phyloP scores from a whole-genome alignment of 2,888 invertebrate species.

The Andrena chrysosceles region DNA sequence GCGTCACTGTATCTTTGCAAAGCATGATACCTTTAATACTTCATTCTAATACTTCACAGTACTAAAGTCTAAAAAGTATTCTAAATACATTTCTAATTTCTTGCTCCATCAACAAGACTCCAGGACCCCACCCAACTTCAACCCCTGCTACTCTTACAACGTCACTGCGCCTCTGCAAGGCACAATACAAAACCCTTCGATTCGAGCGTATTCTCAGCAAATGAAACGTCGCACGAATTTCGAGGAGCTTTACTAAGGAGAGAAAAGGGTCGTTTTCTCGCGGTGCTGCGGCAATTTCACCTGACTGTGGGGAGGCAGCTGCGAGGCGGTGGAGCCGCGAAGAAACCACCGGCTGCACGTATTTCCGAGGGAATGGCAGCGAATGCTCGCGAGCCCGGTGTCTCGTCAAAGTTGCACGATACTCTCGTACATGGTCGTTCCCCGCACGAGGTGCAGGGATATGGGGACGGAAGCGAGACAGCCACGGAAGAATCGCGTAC shows the following conservation, averaged over 20 bases:
- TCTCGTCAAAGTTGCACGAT: slow-evolving; percentile 68
- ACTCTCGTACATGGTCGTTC: slow-evolving; percentile 51
- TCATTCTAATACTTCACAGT: too few species aligned
- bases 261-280: slow-evolving; percentile 23
- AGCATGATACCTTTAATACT: too few species aligned
- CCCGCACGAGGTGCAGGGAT: slow-evolving; percentile 30
- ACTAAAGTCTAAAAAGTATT: too few species aligned
- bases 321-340: slow-evolving; percentile 12
- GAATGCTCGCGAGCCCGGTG: slow-evolving; percentile 50
- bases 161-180: background rate
- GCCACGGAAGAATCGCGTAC: background rate
- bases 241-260: background rate
- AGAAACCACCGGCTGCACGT: slow-evolving; percentile 33
- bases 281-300: slow-evolving; percentile 39
- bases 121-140: too few species aligned
- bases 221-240: slow-evolving; percentile 4
- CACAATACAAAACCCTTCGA: background rate
- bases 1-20: too few species aligned
- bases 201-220: background rate
- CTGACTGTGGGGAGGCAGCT: background rate
- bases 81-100: too few species aligned
- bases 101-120: too few species aligned
- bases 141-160: too few species aligned
- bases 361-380: slow-evolving; percentile 39
- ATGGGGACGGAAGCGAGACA: slow-evolving; percentile 30